A percentile compares a stretch with the other conserved stretches of the same genome.
These are phyloP conservation scores for Cordilura impudica DNA, from an alignment of 2,888 invertebrate species.

Conservation along the genomic window DNA sequence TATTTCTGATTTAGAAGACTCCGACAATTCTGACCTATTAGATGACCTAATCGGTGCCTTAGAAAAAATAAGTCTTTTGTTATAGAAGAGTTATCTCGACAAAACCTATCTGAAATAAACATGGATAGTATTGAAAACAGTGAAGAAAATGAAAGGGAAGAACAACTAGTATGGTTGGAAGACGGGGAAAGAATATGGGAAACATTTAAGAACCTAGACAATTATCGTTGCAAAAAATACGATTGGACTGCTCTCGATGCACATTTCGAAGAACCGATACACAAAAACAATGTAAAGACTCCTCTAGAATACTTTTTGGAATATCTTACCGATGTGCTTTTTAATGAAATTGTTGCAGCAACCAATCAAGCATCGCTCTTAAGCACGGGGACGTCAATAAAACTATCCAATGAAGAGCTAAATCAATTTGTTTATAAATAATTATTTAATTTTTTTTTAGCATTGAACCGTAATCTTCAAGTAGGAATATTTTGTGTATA, in stretches of 20 bases:
- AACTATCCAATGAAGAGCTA: background rate
- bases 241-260: background rate
- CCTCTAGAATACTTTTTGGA: background rate
- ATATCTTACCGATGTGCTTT: background rate
- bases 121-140: constrained; percentile 17
- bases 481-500: no score
- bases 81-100: constrained; percentile 28
- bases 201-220: background rate
- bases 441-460: no score
- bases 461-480: no score
- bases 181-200: no score
- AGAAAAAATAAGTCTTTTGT: constrained; percentile 20
- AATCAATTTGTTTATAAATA: no score
- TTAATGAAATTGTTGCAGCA: constrained; percentile 15
- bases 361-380: constrained; percentile 13
- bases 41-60: no score
- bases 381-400: constrained; percentile 8
- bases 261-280: background rate
- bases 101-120: constrained; percentile 16
- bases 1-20: no score
- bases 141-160: background rate
- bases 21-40: no score
- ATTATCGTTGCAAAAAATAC: constrained; percentile 1
- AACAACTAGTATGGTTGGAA: background rate
- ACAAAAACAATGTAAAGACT: background rate